Percentiles rank a stretch among this genome's conserved stretches.
Evolutionary conservation across 2,888 invertebrate species (phyloP).

Genomic region (Periphyllus acericola): DNA sequence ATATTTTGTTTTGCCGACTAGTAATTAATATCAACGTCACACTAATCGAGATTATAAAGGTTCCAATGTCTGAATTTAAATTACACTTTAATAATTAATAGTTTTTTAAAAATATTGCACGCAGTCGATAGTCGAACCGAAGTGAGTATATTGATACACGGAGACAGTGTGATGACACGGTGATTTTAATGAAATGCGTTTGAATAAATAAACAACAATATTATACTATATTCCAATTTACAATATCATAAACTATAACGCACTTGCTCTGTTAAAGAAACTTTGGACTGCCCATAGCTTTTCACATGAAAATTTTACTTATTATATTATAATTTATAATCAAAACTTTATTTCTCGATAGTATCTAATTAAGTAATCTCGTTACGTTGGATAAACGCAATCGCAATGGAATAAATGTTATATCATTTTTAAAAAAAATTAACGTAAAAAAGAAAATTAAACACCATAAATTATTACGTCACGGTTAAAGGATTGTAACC

Average conservation of each 20-base stretch:
- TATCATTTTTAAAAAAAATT: too few species aligned
- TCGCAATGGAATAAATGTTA: too few species aligned
- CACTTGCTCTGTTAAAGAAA: not conserved
- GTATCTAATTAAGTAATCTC: too few species aligned
- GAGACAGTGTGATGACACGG: not conserved
- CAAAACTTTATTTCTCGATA: too few species aligned
- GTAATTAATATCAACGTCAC: constrained; percentile 19
- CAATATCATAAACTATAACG: not conserved
- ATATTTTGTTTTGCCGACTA: constrained; percentile 18
- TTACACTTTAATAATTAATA: not conserved
- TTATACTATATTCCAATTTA: not conserved
- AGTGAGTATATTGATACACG: not conserved
- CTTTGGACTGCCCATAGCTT: not conserved
- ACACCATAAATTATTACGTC: too few species aligned
- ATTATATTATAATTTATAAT: too few species aligned
- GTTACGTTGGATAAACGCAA: too few species aligned
- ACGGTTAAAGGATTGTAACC: too few species aligned
- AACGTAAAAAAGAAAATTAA: too few species aligned
- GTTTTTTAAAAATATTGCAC: not conserved
- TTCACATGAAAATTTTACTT: too few species aligned
- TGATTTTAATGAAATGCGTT: not conserved
- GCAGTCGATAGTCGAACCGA: not conserved
- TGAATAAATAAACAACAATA: too few species aligned
- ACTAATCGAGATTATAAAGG: constrained; percentile 13
- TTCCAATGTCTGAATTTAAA: constrained; percentile 14